Base-by-base conservation (phyloP, 1,140 invertebrate species). In the Drosophila nikananu region DNA sequence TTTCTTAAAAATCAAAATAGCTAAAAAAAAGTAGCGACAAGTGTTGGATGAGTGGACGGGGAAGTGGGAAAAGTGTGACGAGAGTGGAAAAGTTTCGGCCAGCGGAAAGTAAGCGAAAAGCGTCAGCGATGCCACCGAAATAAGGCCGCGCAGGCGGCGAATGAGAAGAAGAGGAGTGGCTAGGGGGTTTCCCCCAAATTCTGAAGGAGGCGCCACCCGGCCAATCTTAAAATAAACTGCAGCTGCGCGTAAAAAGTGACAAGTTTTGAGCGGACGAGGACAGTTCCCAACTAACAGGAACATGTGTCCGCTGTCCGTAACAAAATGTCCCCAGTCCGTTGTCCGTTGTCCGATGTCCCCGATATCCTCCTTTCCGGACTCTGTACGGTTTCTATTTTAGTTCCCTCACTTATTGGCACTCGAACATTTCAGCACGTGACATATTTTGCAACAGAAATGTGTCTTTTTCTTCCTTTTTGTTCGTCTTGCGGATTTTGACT, bases 181-280 rank as follows among this genome's bases (percentile, higher is more conserved):
- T 12, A 25, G 32, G 27, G 25, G 19, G 5, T 9, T 19, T 37
- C 19, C 52, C 27, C 21, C 60, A 62, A 75, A 19, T n/a, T 57
- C 17, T 39, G 15, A 65, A 63, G 70, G 81, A 78, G 72, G 44
- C 44, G 54, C 66, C 82, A 79, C 83, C 67, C 83, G 84, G 83
- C 84, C 83, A 87, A 87, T 87, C 84, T 87, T 83, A 83, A 87
- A 89, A 89, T 89, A 89, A 89, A 89, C 84, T 89, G 84, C 84
- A 89, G 84, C 84, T 89, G 84, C 86, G 84, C 84, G 84, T 90
- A 81, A 84, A 89, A 84, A 89, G 84, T 89, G 84, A 89, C 84
- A 89, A 89, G 84, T 89, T 89, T 84, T 89, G 59, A 60, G 49
- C 46, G 77, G 52, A 65, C 27, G 48, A 51, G 37, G 65, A 68